Conservation (phyloP, 2,888 invertebrate genomes). For the Morpho achilles region DNA sequence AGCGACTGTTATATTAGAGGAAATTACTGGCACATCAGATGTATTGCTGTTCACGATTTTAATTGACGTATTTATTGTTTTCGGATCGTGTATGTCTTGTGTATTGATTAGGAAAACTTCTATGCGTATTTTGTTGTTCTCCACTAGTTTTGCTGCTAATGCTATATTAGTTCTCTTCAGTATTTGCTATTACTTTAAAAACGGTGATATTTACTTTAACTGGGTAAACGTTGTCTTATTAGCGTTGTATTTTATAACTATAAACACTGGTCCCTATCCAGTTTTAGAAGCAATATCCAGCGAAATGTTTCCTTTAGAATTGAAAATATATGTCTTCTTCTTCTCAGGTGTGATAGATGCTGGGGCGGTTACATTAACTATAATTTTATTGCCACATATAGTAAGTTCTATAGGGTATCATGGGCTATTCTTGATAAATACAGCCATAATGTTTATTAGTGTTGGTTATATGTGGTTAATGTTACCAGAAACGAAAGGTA, state of each 20-base stretch:
- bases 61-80: constrained; percentile 21
- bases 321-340: constrained; percentile 7
- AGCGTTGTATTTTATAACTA: constrained; percentile 3
- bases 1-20: constrained; percentile 24
- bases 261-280: constrained; percentile 8
- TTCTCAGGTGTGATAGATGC: background rate
- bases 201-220: constrained; percentile 7
- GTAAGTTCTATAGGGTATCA: background rate
- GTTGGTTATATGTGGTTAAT: constrained; percentile 31
- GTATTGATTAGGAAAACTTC: constrained; percentile 20
- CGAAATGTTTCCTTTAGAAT: constrained; percentile 12
- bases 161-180: constrained; percentile 15
- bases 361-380: background rate
- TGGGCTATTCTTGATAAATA: background rate
- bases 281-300: constrained; percentile 9
- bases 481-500: constrained; percentile 19
- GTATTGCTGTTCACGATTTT: constrained; percentile 21
- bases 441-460: background rate
- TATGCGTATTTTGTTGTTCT: constrained; percentile 21
- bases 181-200: constrained; percentile 19
- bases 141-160: constrained; percentile 20
- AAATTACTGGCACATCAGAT: constrained; percentile 22
- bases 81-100: constrained; percentile 20
- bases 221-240: constrained; percentile 27
- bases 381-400: background rate